Percentiles rank a stretch among this genome's conserved stretches.
Conservation (phyloP, 2,888 invertebrate species). For the Pollenia amentaria region DNA sequence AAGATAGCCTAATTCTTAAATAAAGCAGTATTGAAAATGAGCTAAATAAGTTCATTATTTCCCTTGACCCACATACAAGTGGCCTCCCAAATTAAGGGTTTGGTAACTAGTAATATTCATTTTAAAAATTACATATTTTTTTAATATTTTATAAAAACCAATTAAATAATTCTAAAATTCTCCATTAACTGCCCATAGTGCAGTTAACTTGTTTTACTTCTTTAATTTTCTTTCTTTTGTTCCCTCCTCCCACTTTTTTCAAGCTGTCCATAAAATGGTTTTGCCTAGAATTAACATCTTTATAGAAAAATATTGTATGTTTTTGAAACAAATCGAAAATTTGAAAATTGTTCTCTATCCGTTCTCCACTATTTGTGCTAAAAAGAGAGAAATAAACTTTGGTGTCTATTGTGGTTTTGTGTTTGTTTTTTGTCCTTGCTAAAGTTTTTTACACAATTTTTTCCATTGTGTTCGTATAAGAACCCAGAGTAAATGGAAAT, state of each 20-base stretch:
- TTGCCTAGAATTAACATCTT: conserved; percentile 42
- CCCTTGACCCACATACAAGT: too few relatives aligned
- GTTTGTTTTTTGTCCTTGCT: background rate
- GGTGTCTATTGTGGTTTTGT: conserved; percentile 56
- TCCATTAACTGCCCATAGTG: background rate
- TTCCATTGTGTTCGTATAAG: background rate
- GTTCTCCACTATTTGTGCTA: background rate
- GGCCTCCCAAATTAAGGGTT: too few relatives aligned
- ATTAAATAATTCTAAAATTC: too few relatives aligned
- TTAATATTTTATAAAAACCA: too few relatives aligned
- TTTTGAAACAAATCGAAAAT: conserved; percentile 50
- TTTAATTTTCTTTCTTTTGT: background rate
- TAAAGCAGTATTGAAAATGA: too few relatives aligned
- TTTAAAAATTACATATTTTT: too few relatives aligned
- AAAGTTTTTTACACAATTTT: conserved; percentile 6
- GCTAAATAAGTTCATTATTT: too few relatives aligned
- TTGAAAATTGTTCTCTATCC: conserved; percentile 2
- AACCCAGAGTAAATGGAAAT: conserved; percentile 63
- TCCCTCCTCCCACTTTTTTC: background rate
- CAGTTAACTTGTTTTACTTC: background rate
- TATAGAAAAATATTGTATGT: conserved; percentile 7
- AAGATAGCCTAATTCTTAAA: too few relatives aligned
- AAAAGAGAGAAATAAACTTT: conserved; percentile 39
- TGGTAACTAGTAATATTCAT: too few relatives aligned
- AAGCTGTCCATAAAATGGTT: conserved; percentile 44